These are phyloP conservation scores for Drosophila hamatofila DNA, from an alignment of 2,888 invertebrate species.

Conservation along the genomic window DNA sequence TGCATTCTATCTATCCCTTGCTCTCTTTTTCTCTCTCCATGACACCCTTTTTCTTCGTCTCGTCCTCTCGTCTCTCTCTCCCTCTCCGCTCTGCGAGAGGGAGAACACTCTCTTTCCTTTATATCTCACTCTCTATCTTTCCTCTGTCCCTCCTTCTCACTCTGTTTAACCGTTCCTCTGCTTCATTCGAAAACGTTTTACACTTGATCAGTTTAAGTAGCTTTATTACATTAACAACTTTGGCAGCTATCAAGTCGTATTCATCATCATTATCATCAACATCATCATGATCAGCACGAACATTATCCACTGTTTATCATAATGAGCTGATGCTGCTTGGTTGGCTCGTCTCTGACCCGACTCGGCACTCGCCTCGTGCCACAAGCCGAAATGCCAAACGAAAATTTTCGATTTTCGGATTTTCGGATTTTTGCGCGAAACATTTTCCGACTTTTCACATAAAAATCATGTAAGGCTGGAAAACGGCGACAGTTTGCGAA, in stretches of 20 bases:
- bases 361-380: constrained; percentile 35
- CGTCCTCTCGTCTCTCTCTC: background rate
- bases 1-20: background rate
- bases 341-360: constrained; percentile 22
- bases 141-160: no score
- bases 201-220: constrained; percentile 31
- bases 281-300: constrained; percentile 9
- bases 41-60: background rate
- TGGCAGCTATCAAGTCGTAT: constrained; percentile 7
- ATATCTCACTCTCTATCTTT: background rate
- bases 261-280: constrained; percentile 7
- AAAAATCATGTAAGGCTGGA: constrained; percentile 84
- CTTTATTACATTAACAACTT: background rate
- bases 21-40: background rate
- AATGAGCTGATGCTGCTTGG: constrained; percentile 1
- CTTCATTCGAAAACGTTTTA: constrained; percentile 29
- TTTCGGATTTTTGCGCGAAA: constrained; percentile 62
- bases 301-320: constrained; percentile 12
- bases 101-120: background rate
- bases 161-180: background rate
- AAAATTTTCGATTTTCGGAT: constrained; percentile 17
- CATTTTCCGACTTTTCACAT: constrained; percentile 77
- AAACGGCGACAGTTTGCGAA: constrained; percentile 83
- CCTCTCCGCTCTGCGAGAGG: no score
- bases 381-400: constrained; percentile 44